Evolutionary conservation across 1,140 invertebrate genomes (phyloP).

Genomic region (Nymphalis io): DNA sequence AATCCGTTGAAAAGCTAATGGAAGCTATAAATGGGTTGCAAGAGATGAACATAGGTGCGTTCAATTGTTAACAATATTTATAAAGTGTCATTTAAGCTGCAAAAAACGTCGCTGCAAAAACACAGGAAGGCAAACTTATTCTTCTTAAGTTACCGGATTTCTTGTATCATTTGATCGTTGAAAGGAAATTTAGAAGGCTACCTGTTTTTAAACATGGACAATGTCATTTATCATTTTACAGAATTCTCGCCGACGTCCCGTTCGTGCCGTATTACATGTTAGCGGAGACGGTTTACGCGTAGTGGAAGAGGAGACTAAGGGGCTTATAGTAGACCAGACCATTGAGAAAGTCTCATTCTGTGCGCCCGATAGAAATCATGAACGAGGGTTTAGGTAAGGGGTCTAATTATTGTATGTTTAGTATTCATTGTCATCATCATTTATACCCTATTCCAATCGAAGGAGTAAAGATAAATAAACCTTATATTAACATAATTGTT

Average conservation of each 20-base stretch:
- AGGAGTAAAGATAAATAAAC: too few relatives aligned
- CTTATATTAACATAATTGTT: too few relatives aligned
- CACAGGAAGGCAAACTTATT: not conserved
- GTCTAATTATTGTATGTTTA: not conserved
- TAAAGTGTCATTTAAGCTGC: not conserved
- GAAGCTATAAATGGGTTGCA: conserved; percentile 13
- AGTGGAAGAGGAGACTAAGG: conserved; percentile 99
- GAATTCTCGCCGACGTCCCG: conserved; percentile 93
- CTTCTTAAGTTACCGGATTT: not conserved
- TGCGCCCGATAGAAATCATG: conserved; percentile 98
- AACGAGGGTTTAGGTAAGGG: conserved; percentile 97
- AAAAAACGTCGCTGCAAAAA: not conserved
- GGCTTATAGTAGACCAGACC: conserved; percentile 99
- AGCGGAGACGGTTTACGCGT: conserved; percentile 98
- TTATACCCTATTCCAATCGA: too few relatives aligned
- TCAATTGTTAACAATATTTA: not conserved
- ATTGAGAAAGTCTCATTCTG: conserved; percentile 99
- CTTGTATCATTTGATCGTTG: not conserved
- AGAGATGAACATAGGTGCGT: not conserved
- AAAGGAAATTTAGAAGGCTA: not conserved
- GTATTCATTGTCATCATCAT: too few relatives aligned
- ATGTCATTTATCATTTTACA: conserved; percentile 71
- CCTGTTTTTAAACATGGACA: not conserved
- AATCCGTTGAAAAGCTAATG: conserved; percentile 7
- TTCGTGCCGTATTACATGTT: conserved; percentile 95